Evolutionary conservation across 2,113 vertebrate genomes (phyloP).

Genomic region (Phodopus roborovskii): DNA sequence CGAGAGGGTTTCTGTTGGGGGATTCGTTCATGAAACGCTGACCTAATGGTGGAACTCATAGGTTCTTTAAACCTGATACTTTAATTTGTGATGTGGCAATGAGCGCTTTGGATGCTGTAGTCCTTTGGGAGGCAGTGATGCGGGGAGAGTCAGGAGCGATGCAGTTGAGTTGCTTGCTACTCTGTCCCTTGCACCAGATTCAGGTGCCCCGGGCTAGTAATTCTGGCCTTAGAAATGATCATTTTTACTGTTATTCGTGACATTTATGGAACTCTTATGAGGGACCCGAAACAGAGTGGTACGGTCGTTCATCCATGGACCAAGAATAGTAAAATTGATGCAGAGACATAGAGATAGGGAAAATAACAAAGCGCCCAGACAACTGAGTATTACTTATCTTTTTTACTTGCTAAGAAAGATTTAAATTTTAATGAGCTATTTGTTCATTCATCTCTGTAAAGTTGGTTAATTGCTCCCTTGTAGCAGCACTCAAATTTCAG

Average conservation of each 20-base stretch:
- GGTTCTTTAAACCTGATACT: constrained; percentile 38
- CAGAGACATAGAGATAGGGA: constrained; percentile 45
- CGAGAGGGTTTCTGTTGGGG: constrained; percentile 27
- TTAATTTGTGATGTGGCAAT: constrained; percentile 53
- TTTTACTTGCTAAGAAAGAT: constrained; percentile 45
- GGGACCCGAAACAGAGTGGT: neutral
- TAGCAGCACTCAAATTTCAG: constrained; percentile 19
- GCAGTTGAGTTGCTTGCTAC: constrained; percentile 38
- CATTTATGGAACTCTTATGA: constrained; percentile 1
- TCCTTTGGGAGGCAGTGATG: constrained; percentile 61
- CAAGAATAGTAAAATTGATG: constrained; percentile 44
- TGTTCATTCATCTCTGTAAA: constrained; percentile 38
- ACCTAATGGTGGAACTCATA: neutral
- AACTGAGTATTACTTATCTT: constrained; percentile 47
- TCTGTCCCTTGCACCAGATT: neutral
- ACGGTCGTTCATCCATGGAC: neutral
- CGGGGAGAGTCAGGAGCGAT: constrained; percentile 26
- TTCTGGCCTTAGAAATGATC: constrained; percentile 48
- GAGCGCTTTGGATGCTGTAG: constrained; percentile 24
- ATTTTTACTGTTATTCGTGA: constrained; percentile 38
- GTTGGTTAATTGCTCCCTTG: constrained; percentile 5
- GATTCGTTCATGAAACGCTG: constrained; percentile 2
- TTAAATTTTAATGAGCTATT: constrained; percentile 60
- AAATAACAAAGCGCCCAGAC: neutral
- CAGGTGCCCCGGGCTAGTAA: neutral